Base-by-base conservation (phyloP, 2,797 vertebrate genomes). In the Acanthis flammea region DNA sequence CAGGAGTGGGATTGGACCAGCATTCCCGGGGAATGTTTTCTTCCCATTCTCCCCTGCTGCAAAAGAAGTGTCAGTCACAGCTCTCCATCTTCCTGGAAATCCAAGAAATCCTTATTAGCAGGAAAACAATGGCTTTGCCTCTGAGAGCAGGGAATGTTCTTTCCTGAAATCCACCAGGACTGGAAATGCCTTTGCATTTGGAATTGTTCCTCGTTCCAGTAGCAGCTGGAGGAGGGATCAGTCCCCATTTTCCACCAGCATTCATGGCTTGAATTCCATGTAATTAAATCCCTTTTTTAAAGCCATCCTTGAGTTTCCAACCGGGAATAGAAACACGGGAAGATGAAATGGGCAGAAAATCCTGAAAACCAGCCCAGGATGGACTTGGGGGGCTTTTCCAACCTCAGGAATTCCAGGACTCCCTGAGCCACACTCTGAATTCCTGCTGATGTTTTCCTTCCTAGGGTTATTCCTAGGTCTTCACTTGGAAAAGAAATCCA, bases 381-480 rank as follows among this genome's bases (percentile, higher is more conserved):
- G 55, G 9, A 7, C n/a, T 23, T 37, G 33, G 19, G 67, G 39
- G 47, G 23, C 8, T 85, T 75, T 75, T 51, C 39, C 54, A 60
- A 1, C 19, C 28, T n/a, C 48, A 25, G 12, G 10, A 17, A 62
- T 54, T 30, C 41, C 5, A 2, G 48, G 19, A 23, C 37, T 58
- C 42, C 48, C 42, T 28, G 44, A 76, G 33, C 31, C 2, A 4
- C 0, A 0, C 27, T 60, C 72, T 5, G 44, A 45, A 70, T 55
- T 88, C 54, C 77, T 66, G 58, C 58, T 45, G 14, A 14, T 2
- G 0, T 54, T 84, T 81, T 44, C 41, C 51, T 88, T 75, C 70
- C 54, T 4, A 12, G 30, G 12, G 9, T 66, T 81, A 41, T 58
- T 94, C 35, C 50, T 5, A 23, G 11, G 50, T 23, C 10, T 90